Percentiles rank a stretch among this genome's conserved stretches.
phyloP scores from a whole-genome alignment of 2,888 invertebrate species.

The Nomada ruficornis region DNA sequence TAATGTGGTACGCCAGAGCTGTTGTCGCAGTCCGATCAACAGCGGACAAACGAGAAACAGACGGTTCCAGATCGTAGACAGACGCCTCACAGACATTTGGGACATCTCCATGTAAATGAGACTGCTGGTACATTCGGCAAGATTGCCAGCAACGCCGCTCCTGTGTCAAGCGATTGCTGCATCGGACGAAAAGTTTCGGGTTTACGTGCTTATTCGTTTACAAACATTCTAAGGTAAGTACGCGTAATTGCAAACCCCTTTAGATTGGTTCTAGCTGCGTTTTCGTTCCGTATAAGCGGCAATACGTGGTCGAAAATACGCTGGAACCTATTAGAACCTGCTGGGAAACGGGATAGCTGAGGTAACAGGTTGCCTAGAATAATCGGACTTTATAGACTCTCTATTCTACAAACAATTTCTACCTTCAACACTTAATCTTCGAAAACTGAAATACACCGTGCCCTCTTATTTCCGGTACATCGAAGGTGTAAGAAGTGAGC shows the following conservation, averaged over 20 bases:
- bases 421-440: background rate
- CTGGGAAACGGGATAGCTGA: background rate
- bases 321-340: background rate
- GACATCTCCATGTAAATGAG: slow-evolving; percentile 64
- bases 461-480: background rate
- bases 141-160: slow-evolving; percentile 35
- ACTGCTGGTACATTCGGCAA: slow-evolving; percentile 28
- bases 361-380: background rate
- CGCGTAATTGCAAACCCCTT: background rate
- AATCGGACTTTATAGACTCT: background rate
- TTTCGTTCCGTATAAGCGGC: background rate
- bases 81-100: slow-evolving; percentile 36
- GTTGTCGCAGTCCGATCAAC: slow-evolving; percentile 28
- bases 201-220: slow-evolving; percentile 20
- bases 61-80: slow-evolving; percentile 35
- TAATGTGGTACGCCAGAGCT: slow-evolving; percentile 1
- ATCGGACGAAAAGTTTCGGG: background rate
- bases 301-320: background rate
- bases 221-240: background rate
- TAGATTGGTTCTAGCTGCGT: background rate
- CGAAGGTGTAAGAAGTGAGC: too few species aligned
- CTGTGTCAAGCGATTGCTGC: background rate
- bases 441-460: background rate
- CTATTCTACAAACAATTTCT: background rate
- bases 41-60: slow-evolving; percentile 33